These are phyloP conservation scores for Encarsia formosa DNA, from an alignment of 2,888 invertebrate species.

Conservation along the genomic window DNA sequence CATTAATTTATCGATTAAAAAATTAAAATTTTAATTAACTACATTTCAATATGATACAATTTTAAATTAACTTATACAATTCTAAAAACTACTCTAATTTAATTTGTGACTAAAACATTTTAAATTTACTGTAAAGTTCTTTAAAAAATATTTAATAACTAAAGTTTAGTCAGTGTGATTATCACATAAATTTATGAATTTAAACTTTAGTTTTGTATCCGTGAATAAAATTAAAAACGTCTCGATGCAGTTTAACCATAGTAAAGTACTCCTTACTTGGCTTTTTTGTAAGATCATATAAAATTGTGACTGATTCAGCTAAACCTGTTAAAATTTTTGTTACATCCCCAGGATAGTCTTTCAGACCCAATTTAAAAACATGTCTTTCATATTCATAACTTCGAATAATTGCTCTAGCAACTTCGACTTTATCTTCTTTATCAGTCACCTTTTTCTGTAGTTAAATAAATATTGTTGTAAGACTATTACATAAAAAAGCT, in stretches of 20 bases:
- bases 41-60: too few relatives aligned
- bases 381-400: slow-evolving; percentile 3
- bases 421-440: slow-evolving; percentile 9
- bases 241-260: slow-evolving; percentile 60
- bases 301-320: slow-evolving; percentile 26
- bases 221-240: slow-evolving; percentile 51
- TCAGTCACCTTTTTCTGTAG: slow-evolving; percentile 1
- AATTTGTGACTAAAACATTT: too few relatives aligned
- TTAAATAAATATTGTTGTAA: neutral
- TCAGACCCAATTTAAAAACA: slow-evolving; percentile 5
- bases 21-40: neutral
- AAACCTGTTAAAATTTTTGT: slow-evolving; percentile 35
- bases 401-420: slow-evolving; percentile 20
- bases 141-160: too few relatives aligned
- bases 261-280: slow-evolving; percentile 52
- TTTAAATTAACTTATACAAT: too few relatives aligned
- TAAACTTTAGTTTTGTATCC: slow-evolving; percentile 44
- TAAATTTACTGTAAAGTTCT: too few relatives aligned
- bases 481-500: too few relatives aligned
- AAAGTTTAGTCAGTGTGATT: too few relatives aligned
- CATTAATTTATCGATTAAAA: too few relatives aligned
- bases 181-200: too few relatives aligned
- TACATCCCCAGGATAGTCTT: slow-evolving; percentile 15
- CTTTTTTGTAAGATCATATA: slow-evolving; percentile 35
- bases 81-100: too few relatives aligned